phyloP scores from a whole-genome alignment of 2,888 invertebrate species.

The Sisyra terminalis region DNA sequence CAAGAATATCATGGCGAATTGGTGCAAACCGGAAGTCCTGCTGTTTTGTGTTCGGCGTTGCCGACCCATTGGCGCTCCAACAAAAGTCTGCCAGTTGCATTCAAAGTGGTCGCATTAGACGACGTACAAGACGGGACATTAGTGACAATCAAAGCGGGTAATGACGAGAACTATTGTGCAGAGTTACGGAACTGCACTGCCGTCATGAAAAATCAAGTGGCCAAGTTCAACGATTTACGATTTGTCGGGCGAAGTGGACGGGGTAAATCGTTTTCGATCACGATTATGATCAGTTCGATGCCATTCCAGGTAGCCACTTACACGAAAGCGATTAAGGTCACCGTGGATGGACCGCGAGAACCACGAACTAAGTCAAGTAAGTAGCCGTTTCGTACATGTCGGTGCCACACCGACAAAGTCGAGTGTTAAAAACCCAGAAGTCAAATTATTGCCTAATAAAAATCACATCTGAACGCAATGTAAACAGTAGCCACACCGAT shows the following conservation, averaged over 20 bases:
- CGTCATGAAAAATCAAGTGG: conserved; percentile 94
- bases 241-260: conserved; percentile 95
- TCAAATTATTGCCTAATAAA: neutral
- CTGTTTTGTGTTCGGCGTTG: conserved; percentile 83
- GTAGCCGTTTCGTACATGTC: conserved; percentile 29
- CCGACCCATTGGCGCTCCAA: conserved; percentile 96
- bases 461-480: neutral
- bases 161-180: conserved; percentile 94
- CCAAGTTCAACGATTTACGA: conserved; percentile 95
- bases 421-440: neutral
- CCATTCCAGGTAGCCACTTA: conserved; percentile 82
- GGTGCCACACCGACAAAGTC: neutral
- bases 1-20: conserved; percentile 86
- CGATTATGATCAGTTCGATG: conserved; percentile 75
- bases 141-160: conserved; percentile 88
- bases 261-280: conserved; percentile 90
- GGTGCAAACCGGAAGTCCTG: conserved; percentile 88
- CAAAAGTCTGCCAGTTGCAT: conserved; percentile 90
- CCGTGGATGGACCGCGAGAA: conserved; percentile 97
- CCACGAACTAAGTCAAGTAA: conserved; percentile 94
- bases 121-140: conserved; percentile 89
- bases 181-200: conserved; percentile 88
- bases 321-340: conserved; percentile 95
- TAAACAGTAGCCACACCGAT: too few species aligned
- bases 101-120: conserved; percentile 87